Evolutionary conservation across 1,140 invertebrate species (phyloP), one percentile per base, ranked within the genome.

Genomic region (Cydia pomonella): DNA sequence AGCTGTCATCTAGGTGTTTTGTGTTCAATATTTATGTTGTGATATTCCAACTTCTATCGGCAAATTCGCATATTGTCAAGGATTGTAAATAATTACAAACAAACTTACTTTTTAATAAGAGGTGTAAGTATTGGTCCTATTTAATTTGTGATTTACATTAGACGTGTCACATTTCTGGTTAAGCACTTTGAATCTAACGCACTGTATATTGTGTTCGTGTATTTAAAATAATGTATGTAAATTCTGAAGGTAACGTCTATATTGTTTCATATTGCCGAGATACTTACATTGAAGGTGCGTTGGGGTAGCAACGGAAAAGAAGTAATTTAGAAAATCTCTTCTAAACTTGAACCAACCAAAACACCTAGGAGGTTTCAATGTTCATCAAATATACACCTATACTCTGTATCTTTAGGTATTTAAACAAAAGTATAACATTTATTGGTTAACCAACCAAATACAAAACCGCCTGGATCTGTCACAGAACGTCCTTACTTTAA

Each of bases 51-150:
- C 12, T 47, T 33, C 33, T 3, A 16, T 16, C 25, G 63, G 25
- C 12, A n/a, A 66, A 66, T 66, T 66, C 63, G 63, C 63, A 66
- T n/a, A 66, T 66, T 66, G 63, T 27, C 63, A n/a, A 33, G n/a
- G 13, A 63, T 33, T 66, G 63, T 66, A 66, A 66, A 66, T 66
- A 29, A 66, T 66, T 4, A 16, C 44, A 16, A 66, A 13, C 63
- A 33, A 66, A 66, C 13, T 66, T 66, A 33, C 25, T 3, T 66
- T 29, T 66, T 66, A 66, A 33, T 66, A 33, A 66, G 63, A 33
- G 63, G n/a, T 66, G 63, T 66, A 66, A 33, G 63, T 66, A 66
- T 66, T 66, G 29, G 63, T 33, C 25, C 25, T 66, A 63, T 63
- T 53, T 53, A n/a, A 66, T 33, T 64, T 25, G 12, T 64, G 12